phyloP scores from a whole-genome alignment of 2,797 vertebrate species.

The Ptychadena robeensis region DNA sequence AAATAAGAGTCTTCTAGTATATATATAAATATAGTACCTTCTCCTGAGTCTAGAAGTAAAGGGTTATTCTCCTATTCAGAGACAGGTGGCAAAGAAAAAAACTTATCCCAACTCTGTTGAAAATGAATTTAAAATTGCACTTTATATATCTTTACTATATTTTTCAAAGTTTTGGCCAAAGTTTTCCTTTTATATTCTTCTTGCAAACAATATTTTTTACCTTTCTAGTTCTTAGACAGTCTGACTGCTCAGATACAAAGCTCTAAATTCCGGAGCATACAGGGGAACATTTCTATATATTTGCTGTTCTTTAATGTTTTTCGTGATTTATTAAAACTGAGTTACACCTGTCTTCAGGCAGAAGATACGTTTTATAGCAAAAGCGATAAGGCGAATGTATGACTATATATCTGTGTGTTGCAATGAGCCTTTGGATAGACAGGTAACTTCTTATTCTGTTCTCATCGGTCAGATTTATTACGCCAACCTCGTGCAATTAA shows the following conservation, averaged over 20 bases:
- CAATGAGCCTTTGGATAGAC: slow-evolving; percentile 48
- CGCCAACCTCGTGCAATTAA: slow-evolving; percentile 50
- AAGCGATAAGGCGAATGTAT: slow-evolving; percentile 60
- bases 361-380: slow-evolving; percentile 64
- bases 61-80: too few relatives aligned
- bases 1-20: too few relatives aligned
- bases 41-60: too few relatives aligned
- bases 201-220: slow-evolving; percentile 67
- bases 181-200: slow-evolving; percentile 63
- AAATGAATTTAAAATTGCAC: too few relatives aligned
- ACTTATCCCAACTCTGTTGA: too few relatives aligned
- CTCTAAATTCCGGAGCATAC: slow-evolving; percentile 64
- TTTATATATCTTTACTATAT: neutral
- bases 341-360: slow-evolving; percentile 63
- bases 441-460: slow-evolving; percentile 42
- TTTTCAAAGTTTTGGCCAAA: slow-evolving; percentile 53
- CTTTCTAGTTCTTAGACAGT: slow-evolving; percentile 67
- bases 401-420: slow-evolving; percentile 59
- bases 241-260: slow-evolving; percentile 62
- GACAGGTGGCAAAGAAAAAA: too few relatives aligned
- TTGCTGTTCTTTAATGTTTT: slow-evolving; percentile 64
- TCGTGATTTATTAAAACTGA: slow-evolving; percentile 65
- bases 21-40: too few relatives aligned
- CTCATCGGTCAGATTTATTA: slow-evolving; percentile 65
- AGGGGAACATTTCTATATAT: slow-evolving; percentile 64